Percentiles rank a stretch among this genome's conserved stretches.
These are phyloP conservation scores for Pteropus rufus DNA, from an alignment of 2,797 vertebrate species.

Conservation along the genomic window DNA sequence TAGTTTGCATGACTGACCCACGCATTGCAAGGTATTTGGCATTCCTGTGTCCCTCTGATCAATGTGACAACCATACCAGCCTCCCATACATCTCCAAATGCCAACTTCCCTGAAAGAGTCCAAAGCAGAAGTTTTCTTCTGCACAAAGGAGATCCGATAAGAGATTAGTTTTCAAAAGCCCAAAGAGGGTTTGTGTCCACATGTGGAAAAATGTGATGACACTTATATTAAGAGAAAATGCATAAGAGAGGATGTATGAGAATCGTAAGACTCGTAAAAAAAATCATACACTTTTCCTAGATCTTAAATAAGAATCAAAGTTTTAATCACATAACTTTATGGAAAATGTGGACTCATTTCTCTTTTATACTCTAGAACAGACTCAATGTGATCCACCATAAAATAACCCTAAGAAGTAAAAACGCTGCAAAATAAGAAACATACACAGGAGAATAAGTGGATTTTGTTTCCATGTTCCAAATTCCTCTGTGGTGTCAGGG, in stretches of 20 bases:
- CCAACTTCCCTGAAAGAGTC: not conserved
- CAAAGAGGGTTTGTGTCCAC: not conserved
- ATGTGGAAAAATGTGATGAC: not conserved
- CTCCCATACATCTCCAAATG: not conserved
- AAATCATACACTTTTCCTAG: not conserved
- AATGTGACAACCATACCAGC: not conserved
- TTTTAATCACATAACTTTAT: not conserved
- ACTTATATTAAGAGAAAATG: not conserved
- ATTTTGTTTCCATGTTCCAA: not conserved
- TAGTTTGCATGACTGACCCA: not conserved
- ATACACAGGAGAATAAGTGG: not conserved
- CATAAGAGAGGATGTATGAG: not conserved
- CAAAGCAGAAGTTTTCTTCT: not conserved
- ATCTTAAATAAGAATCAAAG: not conserved
- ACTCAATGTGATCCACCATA: not conserved
- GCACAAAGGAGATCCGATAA: not conserved
- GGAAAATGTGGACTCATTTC: not conserved
- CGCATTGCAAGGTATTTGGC: not conserved
- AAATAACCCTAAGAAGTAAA: conserved; percentile 10
- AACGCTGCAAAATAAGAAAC: not conserved
- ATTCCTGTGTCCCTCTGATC: not conserved
- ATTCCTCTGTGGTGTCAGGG: not conserved
- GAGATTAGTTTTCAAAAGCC: conserved; percentile 11
- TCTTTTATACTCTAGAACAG: not conserved
- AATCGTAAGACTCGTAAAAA: not conserved